A percentile compares a stretch with the other conserved stretches of the same genome.
These are phyloP conservation scores for Tipula unca DNA, from an alignment of 2,888 invertebrate species.

Conservation along the genomic window DNA sequence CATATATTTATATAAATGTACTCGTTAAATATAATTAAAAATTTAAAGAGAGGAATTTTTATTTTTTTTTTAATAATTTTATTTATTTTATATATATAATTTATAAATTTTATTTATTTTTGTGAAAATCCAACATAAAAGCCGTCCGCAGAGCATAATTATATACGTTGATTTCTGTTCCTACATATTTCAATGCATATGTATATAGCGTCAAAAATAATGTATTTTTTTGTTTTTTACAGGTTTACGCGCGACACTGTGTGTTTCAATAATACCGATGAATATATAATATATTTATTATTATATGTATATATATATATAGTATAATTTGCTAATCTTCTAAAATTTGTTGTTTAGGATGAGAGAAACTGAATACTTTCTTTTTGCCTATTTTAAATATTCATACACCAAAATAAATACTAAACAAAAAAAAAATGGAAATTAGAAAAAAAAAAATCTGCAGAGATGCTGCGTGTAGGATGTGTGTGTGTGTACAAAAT, in stretches of 20 bases:
- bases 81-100: neutral
- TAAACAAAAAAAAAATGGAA: neutral
- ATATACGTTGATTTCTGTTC: neutral
- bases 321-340: neutral
- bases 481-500: neutral
- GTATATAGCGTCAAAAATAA: neutral
- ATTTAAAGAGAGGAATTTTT: slow-evolving; percentile 1
- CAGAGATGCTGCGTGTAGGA: neutral
- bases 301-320: neutral
- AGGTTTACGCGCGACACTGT: no score
- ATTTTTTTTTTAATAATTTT: neutral
- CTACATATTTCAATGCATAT: neutral
- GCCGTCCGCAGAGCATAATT: neutral
- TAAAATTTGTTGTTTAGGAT: neutral
- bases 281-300: neutral
- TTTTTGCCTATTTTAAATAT: neutral
- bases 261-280: neutral
- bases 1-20: neutral
- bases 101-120: neutral
- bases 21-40: slow-evolving; percentile 2
- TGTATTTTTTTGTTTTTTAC: neutral
- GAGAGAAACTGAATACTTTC: neutral
- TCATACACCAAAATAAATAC: neutral
- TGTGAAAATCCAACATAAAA: neutral
- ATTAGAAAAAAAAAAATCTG: neutral